Percentiles rank a stretch among this genome's conserved stretches.
Conservation (phyloP, 2,888 invertebrate species). For the Orchestes rusci region DNA sequence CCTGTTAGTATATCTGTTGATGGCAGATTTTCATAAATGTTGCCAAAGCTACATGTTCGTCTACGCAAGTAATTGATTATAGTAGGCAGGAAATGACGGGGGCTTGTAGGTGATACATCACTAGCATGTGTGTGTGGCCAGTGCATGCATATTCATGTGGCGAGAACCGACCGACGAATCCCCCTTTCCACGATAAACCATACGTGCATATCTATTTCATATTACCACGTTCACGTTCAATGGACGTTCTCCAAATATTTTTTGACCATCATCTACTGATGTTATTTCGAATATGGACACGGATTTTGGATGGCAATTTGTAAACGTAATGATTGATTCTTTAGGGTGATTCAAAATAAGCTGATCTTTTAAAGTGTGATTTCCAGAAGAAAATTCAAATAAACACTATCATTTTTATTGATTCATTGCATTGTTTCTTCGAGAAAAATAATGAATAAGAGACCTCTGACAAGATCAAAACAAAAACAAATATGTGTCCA, state of each 20-base stretch:
- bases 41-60: slow-evolving; percentile 45
- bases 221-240: slow-evolving; percentile 18
- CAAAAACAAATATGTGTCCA: no score
- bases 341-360: no score
- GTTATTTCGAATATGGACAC: no score
- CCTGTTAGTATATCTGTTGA: slow-evolving; percentile 40
- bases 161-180: slow-evolving; percentile 26
- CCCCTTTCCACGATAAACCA: slow-evolving; percentile 13
- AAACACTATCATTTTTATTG: no score
- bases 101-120: slow-evolving; percentile 41
- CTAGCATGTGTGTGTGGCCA: slow-evolving; percentile 37
- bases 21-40: slow-evolving; percentile 44
- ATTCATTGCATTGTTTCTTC: no score
- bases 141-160: slow-evolving; percentile 43
- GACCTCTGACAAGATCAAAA: no score
- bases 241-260: slow-evolving; percentile 20
- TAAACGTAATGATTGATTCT: no score
- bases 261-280: slow-evolving; percentile 10
- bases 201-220: slow-evolving; percentile 22
- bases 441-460: no score
- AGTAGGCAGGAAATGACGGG: slow-evolving; percentile 40
- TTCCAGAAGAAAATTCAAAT: no score
- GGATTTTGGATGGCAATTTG: no score
- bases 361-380: no score
- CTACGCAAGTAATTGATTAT: slow-evolving; percentile 46